These are phyloP conservation scores for Phalanger gymnotis DNA, from an alignment of 2,797 vertebrate genomes.

Conservation along the genomic window DNA sequence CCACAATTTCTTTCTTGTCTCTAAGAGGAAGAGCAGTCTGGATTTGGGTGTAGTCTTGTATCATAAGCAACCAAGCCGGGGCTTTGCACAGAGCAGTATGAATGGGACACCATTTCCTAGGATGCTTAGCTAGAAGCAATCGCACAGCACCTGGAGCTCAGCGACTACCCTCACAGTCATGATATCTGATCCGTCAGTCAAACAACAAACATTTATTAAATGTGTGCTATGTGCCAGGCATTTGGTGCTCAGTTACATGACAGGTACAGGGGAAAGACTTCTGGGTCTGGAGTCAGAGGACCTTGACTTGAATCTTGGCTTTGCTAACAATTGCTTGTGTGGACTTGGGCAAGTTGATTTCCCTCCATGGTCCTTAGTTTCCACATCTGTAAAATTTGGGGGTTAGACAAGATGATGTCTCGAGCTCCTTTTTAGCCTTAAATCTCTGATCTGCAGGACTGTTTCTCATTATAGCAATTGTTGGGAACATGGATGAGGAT, in stretches of 20 bases:
- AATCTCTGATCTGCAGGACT: not conserved
- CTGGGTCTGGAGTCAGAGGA: not conserved
- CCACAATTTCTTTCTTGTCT: not conserved
- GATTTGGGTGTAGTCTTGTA: not conserved
- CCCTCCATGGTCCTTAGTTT: not conserved
- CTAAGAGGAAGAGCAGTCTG: not conserved
- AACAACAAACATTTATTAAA: not conserved
- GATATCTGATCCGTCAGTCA: not conserved
- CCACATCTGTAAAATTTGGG: not conserved
- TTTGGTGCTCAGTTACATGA: not conserved
- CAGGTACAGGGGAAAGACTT: not conserved
- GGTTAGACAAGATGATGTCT: not conserved
- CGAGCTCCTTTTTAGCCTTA: not conserved
- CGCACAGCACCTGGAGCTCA: not conserved
- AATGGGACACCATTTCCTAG: not conserved
- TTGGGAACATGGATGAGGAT: not conserved
- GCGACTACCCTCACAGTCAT: not conserved
- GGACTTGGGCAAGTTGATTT: not conserved
- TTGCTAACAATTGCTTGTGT: not conserved
- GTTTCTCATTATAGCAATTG: not conserved
- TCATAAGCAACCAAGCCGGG: not conserved
- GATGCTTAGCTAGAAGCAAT: not conserved
- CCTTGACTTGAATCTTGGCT: not conserved
- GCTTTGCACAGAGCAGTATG: not conserved
- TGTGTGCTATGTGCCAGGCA: not conserved